Evolutionary conservation across 2,888 invertebrate species (phyloP), one percentile per base, ranked within the genome.

Genomic region (Cetonia aurata): DNA sequence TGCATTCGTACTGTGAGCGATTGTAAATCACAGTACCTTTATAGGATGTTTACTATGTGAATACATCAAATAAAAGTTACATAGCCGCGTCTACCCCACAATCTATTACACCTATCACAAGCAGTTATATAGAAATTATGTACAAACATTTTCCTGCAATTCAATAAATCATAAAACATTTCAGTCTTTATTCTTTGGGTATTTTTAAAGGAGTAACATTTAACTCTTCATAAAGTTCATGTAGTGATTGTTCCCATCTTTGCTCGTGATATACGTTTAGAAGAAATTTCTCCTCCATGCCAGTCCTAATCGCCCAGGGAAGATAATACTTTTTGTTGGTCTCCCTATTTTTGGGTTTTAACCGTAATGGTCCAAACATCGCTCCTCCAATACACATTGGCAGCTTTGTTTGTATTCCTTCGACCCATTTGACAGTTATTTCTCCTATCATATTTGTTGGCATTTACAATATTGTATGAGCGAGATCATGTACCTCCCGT

Each of bases 391-490:
- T 88, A 81, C 98, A 98, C 98, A 99, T 98, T 0, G 99, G 99
- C 25, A 99, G 86, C 62, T 91, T 92, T 10, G 94, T 95, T 85
- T 99, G 99, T 70, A 99, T 89, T 0, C 94, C 99, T 88, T 99
- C 99, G 59, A 99, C 90, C 96, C 98, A 98, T 86, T 99, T 99
- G 4, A 99, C 94, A 10, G 95, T 91, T 6, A 98, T 96, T 89
- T 98, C 90, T 62, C 89, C 84, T 42, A 97, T 86, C 95, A 97
- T 96, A 79, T 94, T 94, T 10, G 96, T 98, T 44, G 95, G 96
- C 96, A 98, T 98, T 76, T 92, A 91, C 48, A 99, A 88, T 15
- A 94, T 87, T 0, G 97, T 92, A 85, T 99, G 99, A 70, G 95
- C 90, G 75, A 99, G 88, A 86, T 99, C 99, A 84, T 99, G 99